Percentiles rank a stretch among this genome's conserved stretches.
These are phyloP conservation scores for Acanthopagrus latus DNA, from an alignment of 2,797 vertebrate genomes.

Conservation along the genomic window DNA sequence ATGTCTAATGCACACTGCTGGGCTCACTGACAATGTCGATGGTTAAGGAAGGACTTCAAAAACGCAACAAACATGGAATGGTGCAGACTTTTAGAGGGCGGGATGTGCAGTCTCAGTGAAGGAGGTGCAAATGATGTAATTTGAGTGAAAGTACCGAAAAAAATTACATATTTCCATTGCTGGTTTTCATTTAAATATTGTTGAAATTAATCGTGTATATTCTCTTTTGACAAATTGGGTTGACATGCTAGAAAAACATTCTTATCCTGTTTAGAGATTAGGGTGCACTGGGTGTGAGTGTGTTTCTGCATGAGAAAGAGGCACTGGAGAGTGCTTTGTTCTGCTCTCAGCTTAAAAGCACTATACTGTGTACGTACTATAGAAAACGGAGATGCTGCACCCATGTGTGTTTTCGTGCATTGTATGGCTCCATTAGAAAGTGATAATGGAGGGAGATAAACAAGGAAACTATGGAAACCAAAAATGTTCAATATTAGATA, in stretches of 20 bases:
- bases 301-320: conserved; percentile 32
- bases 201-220: conserved; percentile 33
- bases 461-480: background rate
- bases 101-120: conserved; percentile 44
- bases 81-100: conserved; percentile 54
- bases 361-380: conserved; percentile 3
- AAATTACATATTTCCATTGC: conserved; percentile 28
- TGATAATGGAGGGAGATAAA: background rate
- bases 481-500: background rate
- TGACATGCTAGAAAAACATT: conserved; percentile 22
- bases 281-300: conserved; percentile 24
- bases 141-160: conserved; percentile 54
- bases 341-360: conserved; percentile 45
- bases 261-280: conserved; percentile 15
- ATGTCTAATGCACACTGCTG: conserved; percentile 81
- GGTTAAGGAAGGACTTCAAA: conserved; percentile 72
- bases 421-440: background rate
- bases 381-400: conserved; percentile 10
- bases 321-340: conserved; percentile 49
- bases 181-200: conserved; percentile 32
- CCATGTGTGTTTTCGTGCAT: background rate
- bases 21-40: conserved; percentile 74
- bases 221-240: conserved; percentile 40
- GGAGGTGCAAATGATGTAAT: conserved; percentile 64
- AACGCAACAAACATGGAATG: conserved; percentile 69